Evolutionary conservation across 92 coral and sea anemone species (phyloP), one percentile per base, ranked within the genome.

Genomic region (Zoanthus gigantus): DNA sequence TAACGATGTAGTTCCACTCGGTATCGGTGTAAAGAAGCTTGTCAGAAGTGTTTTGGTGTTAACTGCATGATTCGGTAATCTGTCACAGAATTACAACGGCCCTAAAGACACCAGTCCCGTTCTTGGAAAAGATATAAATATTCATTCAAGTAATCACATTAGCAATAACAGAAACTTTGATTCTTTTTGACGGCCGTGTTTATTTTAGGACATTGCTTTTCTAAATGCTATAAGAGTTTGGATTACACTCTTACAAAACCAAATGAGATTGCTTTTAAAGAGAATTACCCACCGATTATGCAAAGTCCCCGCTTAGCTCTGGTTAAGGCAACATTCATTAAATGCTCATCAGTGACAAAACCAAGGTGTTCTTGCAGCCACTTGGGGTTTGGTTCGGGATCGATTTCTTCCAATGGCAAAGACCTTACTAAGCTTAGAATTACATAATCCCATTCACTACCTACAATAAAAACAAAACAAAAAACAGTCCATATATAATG

Each of bases 381-480:
- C 18, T 86, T 83, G 28, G 67, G 88, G 2, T 90, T 65, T 2
- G 96, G 93, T 3, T 86, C 78, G 28, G 58, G 84, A 11, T 93
- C 96, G 18, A 93, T 91, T 68, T 91, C 91, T 52, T 77, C 87
- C 61, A 71, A 65, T 72, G 94, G 92, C 67, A 91, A 56, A 7
- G 96, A 93, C 12, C 96, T 91, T 16, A 93, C 96, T 86, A 93
- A 74, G 37, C 93, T 91, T 9, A 93, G 88, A 47, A 93, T 89
- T 67, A 94, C 94, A 86, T 94, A 94, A 75, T 94, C 93, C 75
- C 89, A 92, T 78, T 94, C 96, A 88, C 94, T 92, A 32, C 96
- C 96, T 94, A 79, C 12, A 16, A 45, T 18, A 11, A 48, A 54
- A 60, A 31, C 17, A 30, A 23, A 3, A 50, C 13, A 14, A 18